These are phyloP conservation scores for Athalia cordata DNA, from an alignment of 2,888 invertebrate genomes.

Conservation along the genomic window DNA sequence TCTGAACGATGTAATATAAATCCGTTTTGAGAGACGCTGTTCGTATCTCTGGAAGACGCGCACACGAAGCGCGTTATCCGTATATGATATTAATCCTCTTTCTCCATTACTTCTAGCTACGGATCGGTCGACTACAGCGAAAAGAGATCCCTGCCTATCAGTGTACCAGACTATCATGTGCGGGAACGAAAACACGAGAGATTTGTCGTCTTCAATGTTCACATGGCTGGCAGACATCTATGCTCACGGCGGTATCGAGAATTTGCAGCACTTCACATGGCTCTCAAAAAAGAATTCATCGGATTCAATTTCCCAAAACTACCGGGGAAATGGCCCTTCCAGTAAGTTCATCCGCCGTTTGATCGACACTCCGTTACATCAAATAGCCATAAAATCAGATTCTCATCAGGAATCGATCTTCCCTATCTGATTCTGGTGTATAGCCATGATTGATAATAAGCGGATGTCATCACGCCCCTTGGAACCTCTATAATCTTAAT, in stretches of 20 bases:
- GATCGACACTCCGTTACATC: too few relatives aligned
- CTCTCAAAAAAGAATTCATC: slow-evolving; percentile 93
- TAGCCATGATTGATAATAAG: neutral
- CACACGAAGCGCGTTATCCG: neutral
- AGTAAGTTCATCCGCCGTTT: slow-evolving; percentile 71
- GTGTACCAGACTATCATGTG: slow-evolving; percentile 96
- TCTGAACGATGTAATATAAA: slow-evolving; percentile 20
- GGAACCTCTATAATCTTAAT: slow-evolving; percentile 2
- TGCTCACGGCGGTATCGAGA: slow-evolving; percentile 98
- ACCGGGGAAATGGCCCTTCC: slow-evolving; percentile 99
- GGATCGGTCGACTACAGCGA: slow-evolving; percentile 94
- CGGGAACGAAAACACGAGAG: slow-evolving; percentile 91
- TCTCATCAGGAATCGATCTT: too few relatives aligned
- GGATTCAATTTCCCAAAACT: slow-evolving; percentile 98
- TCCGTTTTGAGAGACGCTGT: slow-evolving; percentile 31
- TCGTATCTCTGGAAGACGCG: neutral
- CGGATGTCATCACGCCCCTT: neutral
- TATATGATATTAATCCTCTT: slow-evolving; percentile 5
- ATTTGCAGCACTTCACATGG: slow-evolving; percentile 92
- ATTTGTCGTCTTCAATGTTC: slow-evolving; percentile 97
- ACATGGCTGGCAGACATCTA: slow-evolving; percentile 98
- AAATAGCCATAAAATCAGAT: too few relatives aligned
- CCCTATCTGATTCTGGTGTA: too few relatives aligned
- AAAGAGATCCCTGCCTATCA: slow-evolving; percentile 91
- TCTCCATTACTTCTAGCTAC: slow-evolving; percentile 76